Conservation (phyloP, 2,888 invertebrate genomes). For the Molanna angustata region DNA sequence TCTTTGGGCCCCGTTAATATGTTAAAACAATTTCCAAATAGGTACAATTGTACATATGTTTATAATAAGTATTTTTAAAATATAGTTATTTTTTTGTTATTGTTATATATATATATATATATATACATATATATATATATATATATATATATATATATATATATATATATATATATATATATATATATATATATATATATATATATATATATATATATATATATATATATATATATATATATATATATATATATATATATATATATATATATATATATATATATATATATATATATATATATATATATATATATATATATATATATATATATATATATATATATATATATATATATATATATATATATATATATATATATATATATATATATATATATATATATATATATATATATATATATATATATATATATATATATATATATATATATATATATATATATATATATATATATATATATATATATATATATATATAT, state of each 20-base stretch:
- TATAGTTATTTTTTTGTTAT: too few species aligned
- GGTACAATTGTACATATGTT: too few species aligned
- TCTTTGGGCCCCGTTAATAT: too few species aligned
- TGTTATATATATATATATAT: too few species aligned
- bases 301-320: neutral
- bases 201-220: slow-evolving; percentile 15
- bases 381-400: neutral
- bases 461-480: too few species aligned
- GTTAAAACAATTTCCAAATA: too few species aligned
- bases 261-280: neutral
- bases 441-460: too few species aligned
- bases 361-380: neutral
- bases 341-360: neutral
- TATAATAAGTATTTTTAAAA: too few species aligned
- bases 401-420: too few species aligned
- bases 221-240: neutral
- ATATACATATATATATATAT: slow-evolving; percentile 5
- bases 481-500: too few species aligned
- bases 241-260: slow-evolving; percentile 3
- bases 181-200: slow-evolving; percentile 15
- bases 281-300: neutral
- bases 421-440: too few species aligned
- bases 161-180: slow-evolving; percentile 5
- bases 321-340: neutral
- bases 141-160: slow-evolving; percentile 7